Evolutionary conservation across 2,888 invertebrate species (phyloP), one percentile per base, ranked within the genome.

Genomic region (Pandemis corylana): DNA sequence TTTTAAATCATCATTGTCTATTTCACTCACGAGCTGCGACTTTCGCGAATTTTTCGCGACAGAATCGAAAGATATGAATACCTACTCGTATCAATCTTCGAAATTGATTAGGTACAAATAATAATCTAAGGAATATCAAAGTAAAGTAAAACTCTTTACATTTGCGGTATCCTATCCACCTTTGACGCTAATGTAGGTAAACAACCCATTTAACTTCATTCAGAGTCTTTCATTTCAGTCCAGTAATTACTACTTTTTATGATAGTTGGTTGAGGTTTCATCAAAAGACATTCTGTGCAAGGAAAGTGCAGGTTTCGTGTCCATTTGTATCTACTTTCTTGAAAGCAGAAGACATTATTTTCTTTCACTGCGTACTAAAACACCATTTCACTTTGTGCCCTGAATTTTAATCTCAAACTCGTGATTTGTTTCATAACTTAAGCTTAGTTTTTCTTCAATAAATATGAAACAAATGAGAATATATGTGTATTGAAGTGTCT

Each of bases 191-290:
- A 36, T 36, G 59, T n/a, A 46, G 20, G 15, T 7, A 46, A 41
- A 56, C 62, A 51, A 68, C 68, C 64, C n/a, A 46, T 63, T 41
- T 44, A 68, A 68, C 56, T 20, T 20, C 20, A 20, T 20, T 69
- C 59, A 42, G 61, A 65, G 12, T 69, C 41, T 65, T 74, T 51
- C 59, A 69, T 73, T 73, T 68, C 67, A 62, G 67, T 46, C 56
- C 46, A 51, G 56, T 56, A 56, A 63, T 63, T 68, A 63, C 62
- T 10, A 46, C 42, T 53, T 63, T 63, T 63, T 44, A 56, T 72
- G 62, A 62, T 68, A 42, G 44, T 63, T 7, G 41, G 53, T 46
- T 53, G 36, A 44, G 15, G 49, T 36, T 46, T 20, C 20, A n/a
- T n/a, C n/a, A n/a, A 51, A 51, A n/a, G 51, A 51, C n/a, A 51